These are phyloP conservation scores for Sminthurides aquaticus DNA, from an alignment of 2,888 invertebrate genomes.

Conservation along the genomic window DNA sequence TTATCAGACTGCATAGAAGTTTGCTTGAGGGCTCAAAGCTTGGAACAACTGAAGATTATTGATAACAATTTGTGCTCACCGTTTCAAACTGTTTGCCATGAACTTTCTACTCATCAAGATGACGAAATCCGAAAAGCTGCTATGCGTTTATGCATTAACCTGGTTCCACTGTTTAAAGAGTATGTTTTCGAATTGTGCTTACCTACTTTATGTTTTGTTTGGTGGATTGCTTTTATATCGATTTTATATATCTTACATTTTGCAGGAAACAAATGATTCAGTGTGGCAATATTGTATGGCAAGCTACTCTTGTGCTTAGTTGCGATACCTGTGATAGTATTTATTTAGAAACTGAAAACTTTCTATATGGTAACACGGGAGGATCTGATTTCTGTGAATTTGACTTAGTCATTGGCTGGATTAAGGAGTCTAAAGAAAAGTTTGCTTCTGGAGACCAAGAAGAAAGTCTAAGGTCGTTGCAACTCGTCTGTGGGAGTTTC, in stretches of 20 bases:
- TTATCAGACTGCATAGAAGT: not conserved
- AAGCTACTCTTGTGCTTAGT: slow-evolving; percentile 2
- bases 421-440: not conserved
- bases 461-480: not conserved
- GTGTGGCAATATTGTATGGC: slow-evolving; percentile 9
- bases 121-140: not conserved
- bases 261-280: not conserved
- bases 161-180: not conserved
- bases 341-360: not conserved
- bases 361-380: not conserved
- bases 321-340: slow-evolving; percentile 4
- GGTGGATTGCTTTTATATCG: not conserved
- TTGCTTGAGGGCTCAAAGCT: not conserved
- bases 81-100: not conserved
- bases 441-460: slow-evolving; percentile 5
- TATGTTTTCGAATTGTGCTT: not conserved
- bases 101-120: not conserved
- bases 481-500: slow-evolving; percentile 9
- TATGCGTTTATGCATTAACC: not conserved
- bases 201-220: not conserved
- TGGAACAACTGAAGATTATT: not conserved
- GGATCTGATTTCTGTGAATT: slow-evolving; percentile 12
- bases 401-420: not conserved
- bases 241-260: not conserved
- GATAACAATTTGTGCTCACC: not conserved